Conservation (phyloP, 2,888 invertebrate species). For the Eutolmus rufibarbis region DNA sequence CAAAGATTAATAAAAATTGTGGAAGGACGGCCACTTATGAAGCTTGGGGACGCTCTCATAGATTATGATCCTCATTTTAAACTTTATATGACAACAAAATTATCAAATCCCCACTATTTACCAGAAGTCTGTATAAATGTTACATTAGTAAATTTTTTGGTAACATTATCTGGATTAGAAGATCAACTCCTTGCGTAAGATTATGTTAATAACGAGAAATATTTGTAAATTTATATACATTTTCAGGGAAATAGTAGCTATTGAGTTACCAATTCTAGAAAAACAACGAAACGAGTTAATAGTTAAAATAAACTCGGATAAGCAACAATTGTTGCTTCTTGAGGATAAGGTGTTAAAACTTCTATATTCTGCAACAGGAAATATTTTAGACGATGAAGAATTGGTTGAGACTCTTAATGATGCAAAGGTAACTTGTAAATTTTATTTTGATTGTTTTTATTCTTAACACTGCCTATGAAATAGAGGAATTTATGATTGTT, state of each 20-base stretch:
- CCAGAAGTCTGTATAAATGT: slow-evolving; percentile 94
- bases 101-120: slow-evolving; percentile 91
- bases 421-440: slow-evolving; percentile 70
- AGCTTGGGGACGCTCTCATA: slow-evolving; percentile 86
- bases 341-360: slow-evolving; percentile 90
- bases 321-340: slow-evolving; percentile 80
- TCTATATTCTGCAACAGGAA: slow-evolving; percentile 83
- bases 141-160: slow-evolving; percentile 91
- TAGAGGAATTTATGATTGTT: no score
- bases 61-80: slow-evolving; percentile 87
- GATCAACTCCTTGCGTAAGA: slow-evolving; percentile 89
- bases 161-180: slow-evolving; percentile 87
- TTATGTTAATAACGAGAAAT: slow-evolving; percentile 43
- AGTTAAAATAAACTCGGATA: slow-evolving; percentile 83
- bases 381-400: slow-evolving; percentile 92
- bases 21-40: slow-evolving; percentile 82
- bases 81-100: slow-evolving; percentile 89
- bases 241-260: slow-evolving; percentile 81
- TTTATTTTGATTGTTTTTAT: neutral
- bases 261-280: slow-evolving; percentile 89
- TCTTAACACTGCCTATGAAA: no score
- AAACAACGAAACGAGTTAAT: slow-evolving; percentile 74
- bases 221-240: neutral
- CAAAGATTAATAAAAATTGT: slow-evolving; percentile 76
- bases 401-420: slow-evolving; percentile 89